These are phyloP conservation scores for Forbesichthys papilliferus DNA, from an alignment of 2,113 vertebrate genomes.

Conservation along the genomic window DNA sequence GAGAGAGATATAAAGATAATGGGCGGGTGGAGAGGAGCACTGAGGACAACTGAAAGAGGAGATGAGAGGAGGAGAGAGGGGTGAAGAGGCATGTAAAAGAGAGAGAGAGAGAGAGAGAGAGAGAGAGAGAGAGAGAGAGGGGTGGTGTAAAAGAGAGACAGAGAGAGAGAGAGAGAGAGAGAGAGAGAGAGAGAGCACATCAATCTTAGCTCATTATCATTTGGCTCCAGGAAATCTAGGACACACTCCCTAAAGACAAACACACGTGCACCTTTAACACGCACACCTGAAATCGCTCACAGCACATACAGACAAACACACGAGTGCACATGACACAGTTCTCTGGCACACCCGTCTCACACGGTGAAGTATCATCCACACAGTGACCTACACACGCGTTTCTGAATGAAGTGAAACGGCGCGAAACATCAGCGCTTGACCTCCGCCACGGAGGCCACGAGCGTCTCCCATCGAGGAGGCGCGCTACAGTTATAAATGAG, in stretches of 20 bases:
- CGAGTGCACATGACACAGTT: background rate
- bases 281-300: conserved; percentile 6
- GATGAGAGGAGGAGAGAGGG: background rate
- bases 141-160: background rate
- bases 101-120: background rate
- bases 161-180: conserved; percentile 12
- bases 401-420: conserved; percentile 35
- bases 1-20: background rate
- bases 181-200: conserved; percentile 32
- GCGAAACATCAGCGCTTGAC: conserved; percentile 37
- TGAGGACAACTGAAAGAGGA: background rate
- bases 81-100: background rate
- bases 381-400: conserved; percentile 20
- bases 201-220: conserved; percentile 67
- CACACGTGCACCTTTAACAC: conserved; percentile 8
- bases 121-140: background rate
- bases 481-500: too few relatives aligned
- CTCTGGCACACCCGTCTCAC: background rate
- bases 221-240: conserved; percentile 58
- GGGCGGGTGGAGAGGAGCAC: background rate
- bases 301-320: conserved; percentile 18
- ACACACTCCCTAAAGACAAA: conserved; percentile 42
- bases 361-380: conserved; percentile 28
- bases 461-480: conserved; percentile 14
- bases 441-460: conserved; percentile 3